Evolutionary conservation across 2,797 vertebrate genomes (phyloP).

Genomic region (Menidia menidia): DNA sequence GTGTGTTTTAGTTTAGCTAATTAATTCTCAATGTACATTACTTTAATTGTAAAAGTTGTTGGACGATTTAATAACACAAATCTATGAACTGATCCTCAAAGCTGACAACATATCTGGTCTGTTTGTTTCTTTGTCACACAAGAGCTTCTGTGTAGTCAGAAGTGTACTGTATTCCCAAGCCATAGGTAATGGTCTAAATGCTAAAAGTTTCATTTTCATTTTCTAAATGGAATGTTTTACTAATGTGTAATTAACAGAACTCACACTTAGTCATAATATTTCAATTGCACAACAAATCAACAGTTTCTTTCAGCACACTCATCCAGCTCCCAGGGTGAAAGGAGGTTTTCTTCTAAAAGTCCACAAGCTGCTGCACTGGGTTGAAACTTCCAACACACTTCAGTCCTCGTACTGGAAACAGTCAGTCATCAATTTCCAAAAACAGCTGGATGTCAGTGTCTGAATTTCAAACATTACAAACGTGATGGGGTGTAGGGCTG

Average conservation of each 20-base stretch:
- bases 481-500: constrained; percentile 46
- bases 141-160: neutral
- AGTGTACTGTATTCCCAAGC: neutral
- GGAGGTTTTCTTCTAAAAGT: constrained; percentile 37
- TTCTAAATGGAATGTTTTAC: constrained; percentile 17
- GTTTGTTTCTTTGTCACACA: too few relatives aligned
- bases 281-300: constrained; percentile 34
- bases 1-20: too few relatives aligned
- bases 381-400: constrained; percentile 57
- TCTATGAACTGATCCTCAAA: too few relatives aligned
- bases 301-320: constrained; percentile 26
- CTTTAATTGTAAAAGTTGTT: too few relatives aligned
- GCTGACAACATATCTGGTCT: too few relatives aligned
- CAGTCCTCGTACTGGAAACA: constrained; percentile 66
- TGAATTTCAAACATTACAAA: constrained; percentile 52
- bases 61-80: too few relatives aligned
- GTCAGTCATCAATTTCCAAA: constrained; percentile 58
- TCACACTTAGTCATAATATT: constrained; percentile 17
- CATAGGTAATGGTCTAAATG: neutral
- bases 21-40: too few relatives aligned
- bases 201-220: constrained; percentile 13
- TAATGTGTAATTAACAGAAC: constrained; percentile 47
- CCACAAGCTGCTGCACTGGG: constrained; percentile 27
- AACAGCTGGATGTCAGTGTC: constrained; percentile 53
- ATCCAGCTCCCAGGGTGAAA: constrained; percentile 31